Evolutionary conservation across 2,113 vertebrate species (phyloP), one percentile per base, ranked within the genome.

Genomic region (Lophochroa leadbeateri): DNA sequence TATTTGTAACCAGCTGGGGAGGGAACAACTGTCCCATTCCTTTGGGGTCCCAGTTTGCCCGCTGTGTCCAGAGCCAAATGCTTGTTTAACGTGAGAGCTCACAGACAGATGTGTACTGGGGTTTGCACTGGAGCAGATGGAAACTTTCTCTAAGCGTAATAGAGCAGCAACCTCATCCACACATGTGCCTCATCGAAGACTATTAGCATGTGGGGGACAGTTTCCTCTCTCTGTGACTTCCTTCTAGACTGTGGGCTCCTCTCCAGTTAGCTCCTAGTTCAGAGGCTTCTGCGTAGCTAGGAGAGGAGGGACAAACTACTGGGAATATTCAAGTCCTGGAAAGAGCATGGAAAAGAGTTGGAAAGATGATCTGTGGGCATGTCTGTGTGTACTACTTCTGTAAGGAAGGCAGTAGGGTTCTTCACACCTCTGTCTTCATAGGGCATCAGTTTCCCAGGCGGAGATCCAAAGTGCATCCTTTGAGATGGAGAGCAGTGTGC

Each of bases 41-140:
- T 46, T 44, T 82, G 57, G 52, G 82, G 28, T 53, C 31, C 8
- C 11, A 4, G 13, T 89, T 93, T 49, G 47, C 2, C 5, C 0
- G 3, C 39, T 64, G 4, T 47, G 25, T 88, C 43, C 44, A 33
- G 77, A 86, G 43, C 65, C 0, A 4, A 72, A 53, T 0, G 2
- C 50, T 63, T 21, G 14, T 64, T 55, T 71, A 61, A 89, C 77
- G 64, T n/a, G n/a, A 53, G 53, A 72, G 63, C 12, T 12, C 65
- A 67, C 9, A 3, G 65, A 60, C 39, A 46, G 57, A 85, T 11
- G 20, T 0, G 0, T 61, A 17, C 65, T 70, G 74, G 33, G 37
- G 19, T 87, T 92, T 91, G 77, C 81, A 49, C 49, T 89, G 70
- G 67, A 89, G 78, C 83, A 92, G 91, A 82, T 93, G 81, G 81